Base-by-base conservation (phyloP, 2,888 invertebrate species). In the Unio delphinus region DNA sequence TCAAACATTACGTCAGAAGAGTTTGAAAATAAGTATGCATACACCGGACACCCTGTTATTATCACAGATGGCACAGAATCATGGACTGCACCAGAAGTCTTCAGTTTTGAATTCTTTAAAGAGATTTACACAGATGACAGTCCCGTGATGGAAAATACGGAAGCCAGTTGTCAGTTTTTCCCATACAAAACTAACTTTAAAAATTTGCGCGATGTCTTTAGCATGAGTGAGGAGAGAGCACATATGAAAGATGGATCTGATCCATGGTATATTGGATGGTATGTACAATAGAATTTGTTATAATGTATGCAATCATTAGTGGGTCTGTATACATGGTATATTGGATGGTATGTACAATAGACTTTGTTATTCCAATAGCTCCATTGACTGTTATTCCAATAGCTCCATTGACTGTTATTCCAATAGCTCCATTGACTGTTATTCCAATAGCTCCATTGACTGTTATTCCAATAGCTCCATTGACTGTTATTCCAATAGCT, bases 141-240 rank as follows among this genome's bases (percentile, higher is more conserved):
- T 72, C 79, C 86, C 8, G 87, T 80, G 28, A 68, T 89, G 67
- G 86, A 89, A 67, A 84, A 81, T 66, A 73, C 70, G 17, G 81
- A 83, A 59, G 75, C 82, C 58, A 93, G 94, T 78, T 98, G 98
- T 82, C 97, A 97, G 89, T 98, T 97, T 90, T 96, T 98, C 88
- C 95, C 97, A 0, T 98, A 98, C 90, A 86, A 95, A 90, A 97
- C 97, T 0, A 95, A 95, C 56, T 95, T 98, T 84, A 91, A 91
- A 55, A 94, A 93, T 62, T 91, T 98, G 0, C 91, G 92, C 64
- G 95, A 98, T 74, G 96, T 96, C 1, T 93, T 98, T 77, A 92
- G 92, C 67, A 97, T 97, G 96, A 93, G 93, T 55, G 90, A 91
- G 15, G 92, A 92, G 8, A 91, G 96, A 70, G 94, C 95, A 0